A percentile compares a stretch with the other conserved stretches of the same genome.
Evolutionary conservation across 2,797 vertebrate genomes (phyloP).

Genomic region (Choloepus didactylus): DNA sequence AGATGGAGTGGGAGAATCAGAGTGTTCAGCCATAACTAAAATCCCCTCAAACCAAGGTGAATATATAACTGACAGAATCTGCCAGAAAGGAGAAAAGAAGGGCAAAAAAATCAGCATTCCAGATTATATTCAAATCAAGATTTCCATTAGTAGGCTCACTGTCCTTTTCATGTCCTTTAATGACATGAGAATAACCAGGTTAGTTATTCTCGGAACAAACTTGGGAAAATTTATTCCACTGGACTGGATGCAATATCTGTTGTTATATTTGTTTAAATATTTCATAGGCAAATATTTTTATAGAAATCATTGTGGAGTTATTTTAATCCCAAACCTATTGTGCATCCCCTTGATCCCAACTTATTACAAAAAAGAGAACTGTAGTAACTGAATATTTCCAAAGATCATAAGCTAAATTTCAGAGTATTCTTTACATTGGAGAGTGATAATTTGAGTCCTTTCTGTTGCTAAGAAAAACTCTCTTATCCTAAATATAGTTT

Average conservation of each 20-base stretch:
- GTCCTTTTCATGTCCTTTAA: background rate
- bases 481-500: background rate
- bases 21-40: conserved; percentile 75
- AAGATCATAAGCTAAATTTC: background rate
- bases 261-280: background rate
- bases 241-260: background rate
- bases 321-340: background rate
- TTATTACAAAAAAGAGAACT: background rate
- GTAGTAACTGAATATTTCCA: background rate
- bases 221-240: background rate
- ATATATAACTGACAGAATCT: background rate
- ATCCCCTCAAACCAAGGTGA: conserved; percentile 49
- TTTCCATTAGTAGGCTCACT: background rate
- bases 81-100: background rate
- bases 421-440: background rate
- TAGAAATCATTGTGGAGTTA: background rate
- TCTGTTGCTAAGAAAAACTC: background rate
- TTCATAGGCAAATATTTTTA: background rate
- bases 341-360: fast-evolving
- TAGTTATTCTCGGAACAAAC: background rate
- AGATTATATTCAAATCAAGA: background rate
- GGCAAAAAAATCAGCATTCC: background rate
- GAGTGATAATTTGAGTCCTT: background rate
- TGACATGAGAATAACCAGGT: background rate
- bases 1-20: conserved; percentile 54